These are phyloP conservation scores for Pipistrellus nathusii DNA, from an alignment of 2,797 vertebrate species.

Conservation along the genomic window DNA sequence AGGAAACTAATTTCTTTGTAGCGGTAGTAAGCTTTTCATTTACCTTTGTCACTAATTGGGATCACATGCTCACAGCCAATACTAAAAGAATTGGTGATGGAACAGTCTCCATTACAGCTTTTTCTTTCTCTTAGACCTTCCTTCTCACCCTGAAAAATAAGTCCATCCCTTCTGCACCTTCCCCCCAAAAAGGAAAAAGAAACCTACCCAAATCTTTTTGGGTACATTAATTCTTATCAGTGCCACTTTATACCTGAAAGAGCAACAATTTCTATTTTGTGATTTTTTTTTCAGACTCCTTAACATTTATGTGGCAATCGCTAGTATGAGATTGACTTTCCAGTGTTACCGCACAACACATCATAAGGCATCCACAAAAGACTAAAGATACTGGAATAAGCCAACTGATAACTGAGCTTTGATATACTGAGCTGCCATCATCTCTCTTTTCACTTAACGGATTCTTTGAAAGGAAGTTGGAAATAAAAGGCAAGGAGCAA, in stretches of 20 bases:
- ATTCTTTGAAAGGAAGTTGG: constrained; percentile 86
- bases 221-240: constrained; percentile 77
- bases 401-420: constrained; percentile 85
- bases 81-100: background rate
- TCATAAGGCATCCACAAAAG: constrained; percentile 85
- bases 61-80: background rate
- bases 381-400: constrained; percentile 85
- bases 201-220: constrained; percentile 70
- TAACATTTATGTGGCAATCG: constrained; percentile 72
- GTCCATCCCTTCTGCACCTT: constrained; percentile 30
- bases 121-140: constrained; percentile 47
- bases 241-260: constrained; percentile 76
- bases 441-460: constrained; percentile 84
- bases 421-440: constrained; percentile 84
- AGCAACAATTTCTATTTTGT: constrained; percentile 74
- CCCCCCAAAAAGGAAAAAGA: constrained; percentile 57
- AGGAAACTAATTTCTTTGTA: constrained; percentile 1
- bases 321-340: constrained; percentile 83
- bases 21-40: background rate
- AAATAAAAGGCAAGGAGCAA: constrained; percentile 88
- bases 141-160: constrained; percentile 66
- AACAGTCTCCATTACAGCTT: constrained; percentile 23
- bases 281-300: constrained; percentile 68
- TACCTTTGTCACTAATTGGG: background rate
- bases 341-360: constrained; percentile 82